Evolutionary conservation across 2,888 invertebrate genomes (phyloP).

Genomic region (Slavum lentiscoides): DNA sequence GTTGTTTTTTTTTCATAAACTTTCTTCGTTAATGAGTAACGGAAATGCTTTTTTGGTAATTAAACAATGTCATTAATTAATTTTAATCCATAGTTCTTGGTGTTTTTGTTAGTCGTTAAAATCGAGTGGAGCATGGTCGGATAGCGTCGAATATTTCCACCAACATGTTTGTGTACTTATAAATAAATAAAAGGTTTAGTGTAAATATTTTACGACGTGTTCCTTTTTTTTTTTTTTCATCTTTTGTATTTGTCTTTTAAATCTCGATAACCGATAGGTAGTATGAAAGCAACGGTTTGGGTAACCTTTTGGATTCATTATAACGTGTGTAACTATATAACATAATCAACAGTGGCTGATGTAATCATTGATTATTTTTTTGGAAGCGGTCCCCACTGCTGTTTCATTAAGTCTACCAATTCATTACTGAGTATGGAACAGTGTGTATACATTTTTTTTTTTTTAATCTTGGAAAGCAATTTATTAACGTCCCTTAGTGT

Average conservation of each 20-base stretch:
- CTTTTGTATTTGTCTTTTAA: neutral
- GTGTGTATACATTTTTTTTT: neutral
- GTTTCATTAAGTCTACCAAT: constrained; percentile 41
- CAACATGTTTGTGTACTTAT: neutral
- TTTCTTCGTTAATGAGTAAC: neutral
- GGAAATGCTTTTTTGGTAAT: neutral
- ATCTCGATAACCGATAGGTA: neutral
- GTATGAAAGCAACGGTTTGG: neutral
- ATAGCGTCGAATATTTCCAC: neutral
- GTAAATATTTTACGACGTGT: neutral
- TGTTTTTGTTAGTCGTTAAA: neutral
- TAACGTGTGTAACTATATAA: constrained; percentile 27
- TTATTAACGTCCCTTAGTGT: constrained; percentile 43
- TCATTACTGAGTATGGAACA: constrained; percentile 16
- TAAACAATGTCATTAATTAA: too few relatives aligned
- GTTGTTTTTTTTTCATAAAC: neutral
- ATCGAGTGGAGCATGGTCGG: neutral
- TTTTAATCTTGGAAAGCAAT: constrained; percentile 46
- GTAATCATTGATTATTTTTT: constrained; percentile 35
- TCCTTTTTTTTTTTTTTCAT: neutral
- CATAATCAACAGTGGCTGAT: constrained; percentile 34
- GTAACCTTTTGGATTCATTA: neutral
- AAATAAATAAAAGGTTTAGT: neutral
- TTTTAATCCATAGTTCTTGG: neutral
- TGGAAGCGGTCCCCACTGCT: constrained; percentile 2